Conservation (phyloP, 2,797 vertebrate species). For the Lophura swinhoii region DNA sequence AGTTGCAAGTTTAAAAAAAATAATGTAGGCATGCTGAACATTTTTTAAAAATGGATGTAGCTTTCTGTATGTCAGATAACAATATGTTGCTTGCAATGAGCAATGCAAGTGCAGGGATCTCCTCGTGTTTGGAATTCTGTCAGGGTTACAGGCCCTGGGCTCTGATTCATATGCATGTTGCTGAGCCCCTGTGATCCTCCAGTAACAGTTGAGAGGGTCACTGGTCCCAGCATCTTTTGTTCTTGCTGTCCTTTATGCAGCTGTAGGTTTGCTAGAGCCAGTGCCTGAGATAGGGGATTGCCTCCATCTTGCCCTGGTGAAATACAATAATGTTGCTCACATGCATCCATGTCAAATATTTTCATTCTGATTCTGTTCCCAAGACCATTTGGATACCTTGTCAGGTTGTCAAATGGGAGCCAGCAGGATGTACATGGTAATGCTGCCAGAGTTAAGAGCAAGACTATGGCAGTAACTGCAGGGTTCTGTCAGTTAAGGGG, state of each 20-base stretch:
- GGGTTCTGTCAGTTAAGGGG: not conserved
- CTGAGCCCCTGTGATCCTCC: not conserved
- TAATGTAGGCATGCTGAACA: not conserved
- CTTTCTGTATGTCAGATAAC: not conserved
- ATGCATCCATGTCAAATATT: not conserved
- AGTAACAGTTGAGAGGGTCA: rapidly evolving
- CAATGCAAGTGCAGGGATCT: rapidly evolving
- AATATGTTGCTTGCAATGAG: not conserved
- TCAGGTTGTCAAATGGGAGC: not conserved
- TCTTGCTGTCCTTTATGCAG: not conserved
- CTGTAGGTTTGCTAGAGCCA: not conserved
- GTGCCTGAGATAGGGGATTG: not conserved
- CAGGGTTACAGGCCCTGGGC: not conserved
- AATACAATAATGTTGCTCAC: not conserved
- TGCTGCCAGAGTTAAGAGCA: not conserved
- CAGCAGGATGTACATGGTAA: not conserved
- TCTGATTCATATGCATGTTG: not conserved
- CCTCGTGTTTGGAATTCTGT: not conserved
- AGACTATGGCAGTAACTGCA: not conserved
- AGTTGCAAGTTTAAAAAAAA: not conserved
- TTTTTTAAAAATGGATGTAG: not conserved
- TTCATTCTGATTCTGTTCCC: not conserved
- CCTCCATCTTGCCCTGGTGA: not conserved
- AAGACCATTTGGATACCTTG: not conserved
- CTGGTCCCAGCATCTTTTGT: not conserved